A percentile compares a stretch with the other conserved stretches of the same genome.
These are phyloP conservation scores for Platerodrilus igneus DNA, from an alignment of 2,888 invertebrate species.

Conservation along the genomic window DNA sequence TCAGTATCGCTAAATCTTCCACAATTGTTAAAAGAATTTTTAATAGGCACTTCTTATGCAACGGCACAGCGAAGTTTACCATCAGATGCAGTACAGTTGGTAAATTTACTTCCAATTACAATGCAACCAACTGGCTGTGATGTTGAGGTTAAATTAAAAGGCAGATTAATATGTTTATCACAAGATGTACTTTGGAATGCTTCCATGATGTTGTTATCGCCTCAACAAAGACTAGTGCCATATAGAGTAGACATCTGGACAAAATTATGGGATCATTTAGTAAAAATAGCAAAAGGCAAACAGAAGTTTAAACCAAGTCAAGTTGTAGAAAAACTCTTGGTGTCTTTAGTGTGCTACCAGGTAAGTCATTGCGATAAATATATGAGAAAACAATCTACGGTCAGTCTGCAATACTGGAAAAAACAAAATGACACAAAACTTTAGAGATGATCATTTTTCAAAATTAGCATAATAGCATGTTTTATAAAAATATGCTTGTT, in stretches of 20 bases:
- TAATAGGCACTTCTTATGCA: constrained; percentile 70
- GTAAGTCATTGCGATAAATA: constrained; percentile 47
- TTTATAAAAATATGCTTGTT: too few species aligned
- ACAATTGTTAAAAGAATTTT: constrained; percentile 73
- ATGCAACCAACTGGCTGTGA: constrained; percentile 56
- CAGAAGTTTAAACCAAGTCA: constrained; percentile 63
- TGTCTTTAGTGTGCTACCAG: constrained; percentile 79
- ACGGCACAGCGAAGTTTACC: constrained; percentile 68
- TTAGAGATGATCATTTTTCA: too few species aligned
- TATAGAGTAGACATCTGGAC: constrained; percentile 82
- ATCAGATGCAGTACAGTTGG: constrained; percentile 63
- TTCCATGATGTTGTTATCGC: constrained; percentile 76
- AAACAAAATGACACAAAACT: too few species aligned
- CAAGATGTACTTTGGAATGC: constrained; percentile 78
- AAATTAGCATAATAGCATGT: too few species aligned
- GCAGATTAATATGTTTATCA: constrained; percentile 58
- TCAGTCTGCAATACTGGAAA: too few species aligned
- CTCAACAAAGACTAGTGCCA: constrained; percentile 77
- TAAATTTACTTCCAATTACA: constrained; percentile 68
- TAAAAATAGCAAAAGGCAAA: constrained; percentile 56
- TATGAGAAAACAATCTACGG: too few species aligned
- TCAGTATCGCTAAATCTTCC: constrained; percentile 60
- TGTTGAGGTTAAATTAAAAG: constrained; percentile 58
- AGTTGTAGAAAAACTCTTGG: constrained; percentile 72
- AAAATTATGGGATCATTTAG: constrained; percentile 69